These are phyloP conservation scores for Aurelia aurita DNA, from an alignment of 30 jellyfish, hydroid and myxozoan species.

Conservation along the genomic window DNA sequence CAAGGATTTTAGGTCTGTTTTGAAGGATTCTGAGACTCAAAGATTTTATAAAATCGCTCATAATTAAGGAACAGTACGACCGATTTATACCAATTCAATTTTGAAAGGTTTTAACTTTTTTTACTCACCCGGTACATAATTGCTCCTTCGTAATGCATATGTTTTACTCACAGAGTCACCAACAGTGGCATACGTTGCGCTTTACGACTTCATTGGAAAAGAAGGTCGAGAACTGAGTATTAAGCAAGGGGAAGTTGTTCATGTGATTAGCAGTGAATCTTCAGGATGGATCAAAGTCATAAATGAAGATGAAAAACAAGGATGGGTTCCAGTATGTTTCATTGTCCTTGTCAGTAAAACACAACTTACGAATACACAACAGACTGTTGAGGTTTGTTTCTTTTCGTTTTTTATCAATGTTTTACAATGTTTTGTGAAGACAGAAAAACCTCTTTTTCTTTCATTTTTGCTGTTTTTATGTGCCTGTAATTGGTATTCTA, in stretches of 20 bases:
- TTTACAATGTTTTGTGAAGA: no score
- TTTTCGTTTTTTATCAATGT: not conserved
- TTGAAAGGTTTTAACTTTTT: no score
- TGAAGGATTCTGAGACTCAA: no score
- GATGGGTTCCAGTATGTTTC: slow-evolving; percentile 73
- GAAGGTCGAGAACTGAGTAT: slow-evolving; percentile 52
- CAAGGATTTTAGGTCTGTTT: no score
- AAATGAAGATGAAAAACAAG: slow-evolving; percentile 40
- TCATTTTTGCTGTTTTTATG: no score
- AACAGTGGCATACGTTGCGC: slow-evolving; percentile 56
- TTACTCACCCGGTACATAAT: no score
- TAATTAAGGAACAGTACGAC: no score
- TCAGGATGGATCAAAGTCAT: slow-evolving; percentile 79
- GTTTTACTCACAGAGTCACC: not conserved
- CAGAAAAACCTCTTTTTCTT: no score
- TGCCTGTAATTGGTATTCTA: no score
- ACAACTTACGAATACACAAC: slow-evolving; percentile 66
- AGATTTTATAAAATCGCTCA: no score
- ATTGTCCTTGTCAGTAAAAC: slow-evolving; percentile 66
- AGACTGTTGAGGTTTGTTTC: slow-evolving; percentile 72
- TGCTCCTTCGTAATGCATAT: no score
- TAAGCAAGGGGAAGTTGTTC: slow-evolving; percentile 60
- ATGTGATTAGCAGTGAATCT: slow-evolving; percentile 21
- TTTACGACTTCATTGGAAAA: slow-evolving; percentile 37
- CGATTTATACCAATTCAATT: no score